phyloP scores from a whole-genome alignment of 2,113 vertebrate genomes.

The Megaptera novaeangliae region DNA sequence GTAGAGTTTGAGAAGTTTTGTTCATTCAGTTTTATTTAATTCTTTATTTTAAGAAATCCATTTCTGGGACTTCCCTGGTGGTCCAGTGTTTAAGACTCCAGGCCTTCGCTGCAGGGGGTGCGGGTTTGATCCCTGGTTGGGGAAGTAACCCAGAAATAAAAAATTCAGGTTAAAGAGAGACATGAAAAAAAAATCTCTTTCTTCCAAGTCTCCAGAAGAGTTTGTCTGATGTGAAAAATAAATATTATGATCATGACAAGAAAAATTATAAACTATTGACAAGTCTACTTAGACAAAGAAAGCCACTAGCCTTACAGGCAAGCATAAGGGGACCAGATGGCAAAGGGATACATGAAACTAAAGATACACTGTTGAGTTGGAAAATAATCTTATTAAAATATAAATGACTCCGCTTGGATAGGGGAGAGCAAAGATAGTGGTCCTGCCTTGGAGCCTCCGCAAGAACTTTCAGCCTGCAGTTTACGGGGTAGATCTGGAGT shows the following conservation, averaged over 20 bases:
- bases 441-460: not conserved
- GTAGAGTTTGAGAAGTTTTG: not conserved
- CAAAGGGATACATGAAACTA: slow-evolving; percentile 47
- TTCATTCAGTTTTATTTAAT: slow-evolving; percentile 21
- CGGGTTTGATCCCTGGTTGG: not conserved
- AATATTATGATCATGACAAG: slow-evolving; percentile 74
- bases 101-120: not conserved
- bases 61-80: not conserved
- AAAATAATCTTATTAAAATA: slow-evolving; percentile 69
- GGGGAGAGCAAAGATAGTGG: not conserved
- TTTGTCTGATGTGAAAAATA: slow-evolving; percentile 68
- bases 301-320: slow-evolving; percentile 57
- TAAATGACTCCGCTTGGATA: not conserved
- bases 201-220: slow-evolving; percentile 67
- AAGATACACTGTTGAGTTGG: slow-evolving; percentile 56
- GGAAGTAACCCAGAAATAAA: not conserved
- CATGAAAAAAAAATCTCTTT: not conserved
- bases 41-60: not conserved
- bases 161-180: slow-evolving; percentile 40
- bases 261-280: slow-evolving; percentile 70
- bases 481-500: not conserved
- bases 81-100: not conserved
- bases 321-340: slow-evolving; percentile 73
- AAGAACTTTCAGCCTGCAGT: not conserved
- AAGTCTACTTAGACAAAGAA: slow-evolving; percentile 67